Percentiles rank a stretch among this genome's conserved stretches.
Conservation (phyloP, 2,113 vertebrate genomes). For the Glaucidium brasilianum region DNA sequence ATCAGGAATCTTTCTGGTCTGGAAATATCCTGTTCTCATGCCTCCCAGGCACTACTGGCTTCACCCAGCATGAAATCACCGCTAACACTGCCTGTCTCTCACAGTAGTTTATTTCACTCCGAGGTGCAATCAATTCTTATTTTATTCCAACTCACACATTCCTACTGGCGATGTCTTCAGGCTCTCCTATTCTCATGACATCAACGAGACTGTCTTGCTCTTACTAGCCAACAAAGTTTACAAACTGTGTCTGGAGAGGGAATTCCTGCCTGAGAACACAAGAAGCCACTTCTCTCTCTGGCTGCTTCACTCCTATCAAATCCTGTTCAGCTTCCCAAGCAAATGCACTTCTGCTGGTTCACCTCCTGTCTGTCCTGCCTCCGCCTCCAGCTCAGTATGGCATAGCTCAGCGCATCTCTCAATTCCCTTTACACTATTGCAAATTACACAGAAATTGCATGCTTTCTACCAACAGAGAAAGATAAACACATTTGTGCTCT, state of each 20-base stretch:
- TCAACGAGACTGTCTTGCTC: not conserved
- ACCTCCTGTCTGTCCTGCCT: not conserved
- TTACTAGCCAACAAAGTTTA: not conserved
- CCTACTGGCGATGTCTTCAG: not conserved
- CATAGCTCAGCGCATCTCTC: not conserved
- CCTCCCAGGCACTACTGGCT: not conserved
- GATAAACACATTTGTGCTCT: not conserved
- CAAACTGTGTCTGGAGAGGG: not conserved
- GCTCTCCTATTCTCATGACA: not conserved
- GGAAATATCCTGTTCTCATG: not conserved
- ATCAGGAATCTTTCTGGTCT: not conserved
- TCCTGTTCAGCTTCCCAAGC: not conserved
- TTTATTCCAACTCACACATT: not conserved
- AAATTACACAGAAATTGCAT: not conserved
- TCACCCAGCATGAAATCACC: conserved; percentile 17
- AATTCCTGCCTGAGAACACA: not conserved
- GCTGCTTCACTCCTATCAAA: not conserved
- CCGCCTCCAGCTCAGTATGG: not conserved
- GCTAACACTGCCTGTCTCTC: not conserved
- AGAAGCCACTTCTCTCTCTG: not conserved
- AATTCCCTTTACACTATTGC: not conserved
- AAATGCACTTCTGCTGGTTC: not conserved
- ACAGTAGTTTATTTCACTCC: conserved; percentile 1
- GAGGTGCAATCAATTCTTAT: conserved; percentile 6
- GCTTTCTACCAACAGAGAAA: conserved; percentile 5